A percentile compares a stretch with the other conserved stretches of the same genome.
phyloP scores from a whole-genome alignment of 2,113 vertebrate genomes.

The Larimichthys crocea region DNA sequence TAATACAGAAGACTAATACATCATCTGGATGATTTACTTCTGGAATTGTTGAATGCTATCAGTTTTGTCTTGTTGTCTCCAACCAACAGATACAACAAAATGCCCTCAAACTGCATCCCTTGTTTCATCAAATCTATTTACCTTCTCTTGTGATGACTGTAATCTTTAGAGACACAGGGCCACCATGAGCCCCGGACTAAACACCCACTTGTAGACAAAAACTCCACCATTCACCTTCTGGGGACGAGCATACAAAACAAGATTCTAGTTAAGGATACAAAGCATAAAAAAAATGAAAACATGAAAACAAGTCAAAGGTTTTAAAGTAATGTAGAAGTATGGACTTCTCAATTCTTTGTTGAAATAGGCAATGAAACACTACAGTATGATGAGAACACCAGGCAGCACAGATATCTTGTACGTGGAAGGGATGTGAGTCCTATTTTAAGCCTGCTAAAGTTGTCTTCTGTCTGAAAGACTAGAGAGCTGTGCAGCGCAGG shows the following conservation, averaged over 20 bases:
- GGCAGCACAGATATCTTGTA: background rate
- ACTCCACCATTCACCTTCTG: background rate
- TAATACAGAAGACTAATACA: background rate
- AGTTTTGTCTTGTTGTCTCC: background rate
- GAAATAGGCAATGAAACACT: background rate
- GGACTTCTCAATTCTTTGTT: background rate
- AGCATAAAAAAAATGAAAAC: background rate
- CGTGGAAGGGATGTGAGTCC: constrained; percentile 1
- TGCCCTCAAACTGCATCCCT: background rate
- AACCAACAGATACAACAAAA: background rate
- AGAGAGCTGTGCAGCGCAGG: constrained; percentile 3
- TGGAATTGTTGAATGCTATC: background rate
- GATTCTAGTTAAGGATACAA: constrained; percentile 1
- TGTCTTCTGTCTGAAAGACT: constrained; percentile 9
- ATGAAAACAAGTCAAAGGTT: background rate
- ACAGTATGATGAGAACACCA: background rate
- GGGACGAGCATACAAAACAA: background rate
- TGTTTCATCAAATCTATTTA: background rate
- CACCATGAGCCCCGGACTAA: constrained; percentile 35
- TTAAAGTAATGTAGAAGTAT: background rate
- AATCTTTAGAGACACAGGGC: constrained; percentile 19
- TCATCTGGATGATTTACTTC: background rate
- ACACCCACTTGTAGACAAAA: constrained; percentile 46
- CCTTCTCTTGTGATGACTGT: background rate
- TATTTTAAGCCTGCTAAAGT: constrained; percentile 6